Conservation (phyloP, 2,888 invertebrate genomes). For the Heliconius ethilla region DNA sequence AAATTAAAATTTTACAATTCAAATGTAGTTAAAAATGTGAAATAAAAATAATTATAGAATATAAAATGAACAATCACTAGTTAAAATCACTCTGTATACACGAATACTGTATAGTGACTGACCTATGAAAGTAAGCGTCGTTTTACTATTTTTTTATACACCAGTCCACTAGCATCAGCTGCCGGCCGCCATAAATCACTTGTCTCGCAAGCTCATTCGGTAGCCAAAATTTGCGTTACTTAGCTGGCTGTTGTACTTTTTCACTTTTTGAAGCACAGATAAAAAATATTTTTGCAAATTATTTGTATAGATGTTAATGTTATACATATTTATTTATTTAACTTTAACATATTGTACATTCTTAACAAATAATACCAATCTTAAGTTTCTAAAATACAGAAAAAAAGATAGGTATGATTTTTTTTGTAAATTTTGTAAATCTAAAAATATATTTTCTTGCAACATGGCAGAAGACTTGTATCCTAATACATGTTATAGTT, state of each 20-base stretch:
- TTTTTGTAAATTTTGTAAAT: not conserved
- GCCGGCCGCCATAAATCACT: conserved; percentile 66
- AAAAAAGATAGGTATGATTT: not conserved
- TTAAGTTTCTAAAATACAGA: not conserved
- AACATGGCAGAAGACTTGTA: conserved; percentile 28
- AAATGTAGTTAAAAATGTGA: no score
- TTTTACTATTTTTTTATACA: conserved; percentile 60
- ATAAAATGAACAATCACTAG: not conserved
- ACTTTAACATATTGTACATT: no score
- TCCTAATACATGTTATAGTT: conserved; percentile 26
- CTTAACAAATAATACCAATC: not conserved
- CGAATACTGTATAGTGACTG: conserved; percentile 47
- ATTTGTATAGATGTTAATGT: not conserved
- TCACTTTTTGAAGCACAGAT: not conserved
- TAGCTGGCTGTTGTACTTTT: conserved; percentile 32
- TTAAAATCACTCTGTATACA: conserved; percentile 27
- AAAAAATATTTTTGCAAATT: conserved; percentile 13
- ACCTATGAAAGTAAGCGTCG: conserved; percentile 65
- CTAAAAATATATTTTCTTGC: conserved; percentile 19
- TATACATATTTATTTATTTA: no score
- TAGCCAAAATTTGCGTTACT: conserved; percentile 52
- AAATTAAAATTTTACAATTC: not conserved
- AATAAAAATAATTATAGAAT: no score
- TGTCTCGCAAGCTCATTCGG: conserved; percentile 53
- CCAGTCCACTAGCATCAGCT: conserved; percentile 59